Percentiles rank a stretch among this genome's conserved stretches.
phyloP scores from a whole-genome alignment of 2,797 vertebrate species.

The Spondyliosoma cantharus region DNA sequence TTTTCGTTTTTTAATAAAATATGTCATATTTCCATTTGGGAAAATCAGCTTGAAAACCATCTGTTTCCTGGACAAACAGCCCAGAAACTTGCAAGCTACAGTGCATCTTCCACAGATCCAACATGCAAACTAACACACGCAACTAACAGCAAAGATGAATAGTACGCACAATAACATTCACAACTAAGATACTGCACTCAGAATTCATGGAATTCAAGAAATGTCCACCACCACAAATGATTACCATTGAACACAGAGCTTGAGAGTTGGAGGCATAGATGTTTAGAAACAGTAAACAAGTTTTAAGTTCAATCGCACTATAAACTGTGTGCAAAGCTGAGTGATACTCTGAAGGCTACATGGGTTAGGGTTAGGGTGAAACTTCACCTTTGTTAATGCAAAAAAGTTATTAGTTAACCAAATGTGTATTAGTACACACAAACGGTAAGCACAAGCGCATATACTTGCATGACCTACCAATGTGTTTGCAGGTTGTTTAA shows the following conservation, averaged over 20 bases:
- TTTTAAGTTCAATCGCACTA: conserved; percentile 52
- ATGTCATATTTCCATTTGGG: conserved; percentile 67
- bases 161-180: conserved; percentile 22
- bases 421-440: conserved; percentile 45
- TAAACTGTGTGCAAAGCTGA: conserved; percentile 66
- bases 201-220: conserved; percentile 85
- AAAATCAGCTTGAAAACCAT: conserved; percentile 36
- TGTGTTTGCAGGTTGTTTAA: conserved; percentile 12
- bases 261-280: conserved; percentile 67
- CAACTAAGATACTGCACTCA: conserved; percentile 73
- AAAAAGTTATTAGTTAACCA: conserved; percentile 3
- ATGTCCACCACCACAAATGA: conserved; percentile 83
- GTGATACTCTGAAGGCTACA: conserved; percentile 70
- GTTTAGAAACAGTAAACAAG: conserved; percentile 59
- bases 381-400: conserved; percentile 68
- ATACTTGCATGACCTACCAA: conserved; percentile 29
- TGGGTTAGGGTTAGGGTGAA: conserved; percentile 58
- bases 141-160: conserved; percentile 63
- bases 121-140: conserved; percentile 76
- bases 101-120: conserved; percentile 82
- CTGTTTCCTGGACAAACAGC: conserved; percentile 50
- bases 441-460: conserved; percentile 42
- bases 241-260: conserved; percentile 72
- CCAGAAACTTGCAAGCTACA: conserved; percentile 71
- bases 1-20: conserved; percentile 59